Percentiles rank a stretch among this genome's conserved stretches.
These are phyloP conservation scores for Stenichneumon culpator DNA, from an alignment of 2,888 invertebrate genomes.

Conservation along the genomic window DNA sequence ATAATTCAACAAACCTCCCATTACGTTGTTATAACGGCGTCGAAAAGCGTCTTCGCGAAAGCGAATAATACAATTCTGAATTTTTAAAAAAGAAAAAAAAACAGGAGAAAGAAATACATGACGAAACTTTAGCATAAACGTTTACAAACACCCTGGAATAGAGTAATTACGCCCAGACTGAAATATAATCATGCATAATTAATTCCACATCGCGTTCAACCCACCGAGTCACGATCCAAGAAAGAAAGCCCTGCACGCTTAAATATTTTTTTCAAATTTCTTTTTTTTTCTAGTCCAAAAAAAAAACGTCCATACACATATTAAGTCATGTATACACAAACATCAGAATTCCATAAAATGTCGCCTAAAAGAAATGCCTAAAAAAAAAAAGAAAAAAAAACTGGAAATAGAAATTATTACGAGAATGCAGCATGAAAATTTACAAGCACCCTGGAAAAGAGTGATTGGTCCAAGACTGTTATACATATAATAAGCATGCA, in stretches of 20 bases:
- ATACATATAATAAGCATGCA: no score
- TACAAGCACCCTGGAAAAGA: no score
- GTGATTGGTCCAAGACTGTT: no score
- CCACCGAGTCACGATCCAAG: neutral
- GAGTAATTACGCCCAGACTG: slow-evolving; percentile 3
- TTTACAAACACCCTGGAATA: slow-evolving; percentile 23
- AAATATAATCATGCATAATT: slow-evolving; percentile 40
- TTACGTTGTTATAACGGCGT: neutral
- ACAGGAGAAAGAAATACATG: slow-evolving; percentile 5
- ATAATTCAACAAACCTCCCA: slow-evolving; percentile 4
- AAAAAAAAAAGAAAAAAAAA: no score
- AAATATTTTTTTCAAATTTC: neutral
- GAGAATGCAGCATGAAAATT: no score
- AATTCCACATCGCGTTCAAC: slow-evolving; percentile 18
- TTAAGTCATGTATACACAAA: no score
- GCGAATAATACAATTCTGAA: slow-evolving; percentile 3
- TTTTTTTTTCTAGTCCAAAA: no score
- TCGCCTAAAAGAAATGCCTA: no score
- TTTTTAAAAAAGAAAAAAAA: neutral
- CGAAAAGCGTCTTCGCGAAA: neutral
- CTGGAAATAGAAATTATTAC: no score
- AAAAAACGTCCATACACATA: no score
- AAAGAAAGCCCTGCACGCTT: neutral
- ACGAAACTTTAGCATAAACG: slow-evolving; percentile 32
- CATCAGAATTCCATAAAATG: no score